Base-by-base conservation (phyloP, 2,888 invertebrate genomes). In the Harmothoe impar region DNA sequence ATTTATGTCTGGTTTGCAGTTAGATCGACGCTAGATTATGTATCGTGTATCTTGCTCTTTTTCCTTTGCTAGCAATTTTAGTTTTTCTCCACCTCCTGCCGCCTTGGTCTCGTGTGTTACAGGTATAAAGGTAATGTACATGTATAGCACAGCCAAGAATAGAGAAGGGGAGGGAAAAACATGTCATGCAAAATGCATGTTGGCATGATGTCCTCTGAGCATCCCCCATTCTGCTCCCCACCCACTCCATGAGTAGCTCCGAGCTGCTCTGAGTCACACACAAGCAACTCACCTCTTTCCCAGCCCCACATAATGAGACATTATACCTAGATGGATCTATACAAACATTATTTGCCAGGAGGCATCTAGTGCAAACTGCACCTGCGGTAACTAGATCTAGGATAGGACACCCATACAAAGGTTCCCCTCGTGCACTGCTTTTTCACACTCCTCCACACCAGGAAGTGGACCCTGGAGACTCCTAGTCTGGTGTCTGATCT, bases 241-340 rank as follows among this genome's bases (percentile, higher is more conserved):
- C 62, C n/a, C 62, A 12, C 62, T 62, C 20, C 20, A 62, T 3
- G 62, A 62, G 62, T 15, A 62, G 62, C 62, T 62, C 62, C 23
- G 62, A 62, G 62, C 62, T n/a, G n/a, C 62, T 62, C 62, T 62
- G 62, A 62, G 62, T 62, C 62, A 62, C 23, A 62, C 62, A 62
- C 62, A 62, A n/a, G 7, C n/a, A 20, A 15, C 62, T n/a, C n/a
- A n/a, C 62, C 62, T 7, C 62, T 25, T n/a, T 72, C 29, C 31
- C 31, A 29, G 62, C 62, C 62, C n/a, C 15, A n/a, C 3, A 62
- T 62, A 62, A 62, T 20, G 62, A n/a, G 1, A 62, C 62, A 62
- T n/a, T 20, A n/a, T 3, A 15, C 5, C 20, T n/a, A 62, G 5
- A 20, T 62, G 62, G 25, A 62, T 62, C 62, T 62, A 62, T 62